Evolutionary conservation across 2,113 vertebrate genomes (phyloP), one percentile per base, ranked within the genome.

Genomic region (Globicephala melas): DNA sequence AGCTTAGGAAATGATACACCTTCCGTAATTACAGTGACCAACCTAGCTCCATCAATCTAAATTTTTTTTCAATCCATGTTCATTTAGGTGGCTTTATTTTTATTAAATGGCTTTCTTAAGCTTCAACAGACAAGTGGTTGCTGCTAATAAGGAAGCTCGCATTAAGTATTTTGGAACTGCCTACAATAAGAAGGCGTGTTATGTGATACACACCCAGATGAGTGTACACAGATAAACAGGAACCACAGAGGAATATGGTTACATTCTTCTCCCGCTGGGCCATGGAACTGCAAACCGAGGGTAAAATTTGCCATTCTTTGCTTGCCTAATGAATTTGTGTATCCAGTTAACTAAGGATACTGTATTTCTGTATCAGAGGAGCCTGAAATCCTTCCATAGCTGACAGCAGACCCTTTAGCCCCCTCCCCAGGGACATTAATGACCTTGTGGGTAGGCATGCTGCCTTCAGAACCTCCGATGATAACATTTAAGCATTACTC

Each of bases 1-100:
- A 98, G 97, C 99, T 98, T 98, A 98, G 98, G 98, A 98, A 98
- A 98, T 98, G 98, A 99, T 99, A 99, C 98, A 99, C 98, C 98
- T 99, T 98, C 98, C 55, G 81, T 99, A 99, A 99, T 99, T 99
- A 98, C 98, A 98, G 98, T 97, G 98, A 98, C 98, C 85, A 96
- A 98, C 97, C 97, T 96, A 81, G 96, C 98, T 98, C 98, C 98
- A 99, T 99, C 98, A 98, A 98, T 99, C 98, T 99, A 98, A 98
- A 97, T 98, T 98, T 97, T 97, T 98, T 97, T 98, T 98, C 98
- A 97, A 98, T 99, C 98, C 96, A 47, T 89, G 97, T 98, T 99
- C 98, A 98, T 99, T 99, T 98, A 97, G 98, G 98, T 98, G 97
- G 97, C 97, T 98, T 99, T 98, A 98, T 99, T 98, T 99, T 98